Conservation (phyloP, 2,797 vertebrate genomes). For the Toxotes lorentzi region DNA sequence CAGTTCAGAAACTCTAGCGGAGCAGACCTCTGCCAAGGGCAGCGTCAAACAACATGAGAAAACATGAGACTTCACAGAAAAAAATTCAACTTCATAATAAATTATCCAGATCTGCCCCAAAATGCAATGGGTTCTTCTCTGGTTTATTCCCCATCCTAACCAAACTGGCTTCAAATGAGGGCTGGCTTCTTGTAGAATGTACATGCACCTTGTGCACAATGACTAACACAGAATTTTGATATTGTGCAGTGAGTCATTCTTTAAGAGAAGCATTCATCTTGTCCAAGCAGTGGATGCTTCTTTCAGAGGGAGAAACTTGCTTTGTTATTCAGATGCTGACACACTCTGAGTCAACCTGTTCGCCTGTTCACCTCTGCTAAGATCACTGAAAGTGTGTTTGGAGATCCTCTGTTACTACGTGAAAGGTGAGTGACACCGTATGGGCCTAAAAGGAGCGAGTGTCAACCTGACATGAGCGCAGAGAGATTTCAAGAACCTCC, state of each 20-base stretch:
- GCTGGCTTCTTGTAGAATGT: not conserved
- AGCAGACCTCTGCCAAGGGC: no score
- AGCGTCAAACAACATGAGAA: no score
- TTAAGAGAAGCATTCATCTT: conserved; percentile 19
- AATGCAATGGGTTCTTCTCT: no score
- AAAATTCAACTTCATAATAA: no score
- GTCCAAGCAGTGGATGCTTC: not conserved
- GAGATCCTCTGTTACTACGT: conserved; percentile 3
- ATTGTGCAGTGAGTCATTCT: conserved; percentile 24
- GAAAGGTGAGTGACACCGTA: conserved; percentile 10
- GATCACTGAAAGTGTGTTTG: conserved; percentile 31
- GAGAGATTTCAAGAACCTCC: not conserved
- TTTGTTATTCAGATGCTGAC: conserved; percentile 44
- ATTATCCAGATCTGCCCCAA: no score
- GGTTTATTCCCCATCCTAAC: no score
- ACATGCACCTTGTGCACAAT: not conserved
- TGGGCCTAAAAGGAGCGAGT: not conserved
- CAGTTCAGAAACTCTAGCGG: not conserved
- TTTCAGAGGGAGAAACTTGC: conserved; percentile 15
- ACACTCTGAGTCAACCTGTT: conserved; percentile 53
- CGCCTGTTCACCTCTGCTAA: not conserved
- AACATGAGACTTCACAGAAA: no score
- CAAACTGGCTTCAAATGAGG: not conserved
- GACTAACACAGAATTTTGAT: not conserved
- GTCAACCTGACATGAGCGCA: not conserved